phyloP scores from a whole-genome alignment of 2,113 vertebrate species.

The Ameiurus melas region DNA sequence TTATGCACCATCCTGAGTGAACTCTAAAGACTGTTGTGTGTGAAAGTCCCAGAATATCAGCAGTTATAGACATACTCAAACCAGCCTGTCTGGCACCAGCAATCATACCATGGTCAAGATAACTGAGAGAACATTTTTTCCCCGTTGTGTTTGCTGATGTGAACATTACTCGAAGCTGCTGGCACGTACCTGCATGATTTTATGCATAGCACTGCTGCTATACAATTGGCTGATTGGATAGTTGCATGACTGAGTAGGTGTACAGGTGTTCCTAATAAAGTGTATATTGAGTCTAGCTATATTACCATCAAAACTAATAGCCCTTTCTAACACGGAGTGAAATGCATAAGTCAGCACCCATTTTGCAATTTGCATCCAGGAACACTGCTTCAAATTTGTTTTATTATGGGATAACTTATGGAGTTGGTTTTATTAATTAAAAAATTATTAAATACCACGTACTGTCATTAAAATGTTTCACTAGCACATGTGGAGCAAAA shows the following conservation, averaged over 20 bases:
- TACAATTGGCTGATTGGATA: no score
- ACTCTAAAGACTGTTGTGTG: neutral
- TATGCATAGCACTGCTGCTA: no score
- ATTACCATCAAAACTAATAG: neutral
- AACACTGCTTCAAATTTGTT: neutral
- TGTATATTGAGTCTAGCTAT: neutral
- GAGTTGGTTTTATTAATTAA: neutral
- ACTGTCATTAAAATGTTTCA: neutral
- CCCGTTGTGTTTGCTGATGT: no score
- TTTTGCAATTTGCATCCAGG: neutral
- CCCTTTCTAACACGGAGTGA: neutral
- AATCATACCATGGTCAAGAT: no score
- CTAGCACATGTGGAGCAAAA: slow-evolving; percentile 24
- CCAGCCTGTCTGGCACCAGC: neutral
- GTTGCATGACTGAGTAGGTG: no score
- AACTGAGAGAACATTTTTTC: no score
- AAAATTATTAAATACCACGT: neutral
- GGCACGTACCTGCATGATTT: no score
- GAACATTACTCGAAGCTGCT: no score
- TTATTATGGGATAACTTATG: neutral
- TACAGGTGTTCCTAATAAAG: no score
- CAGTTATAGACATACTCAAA: neutral
- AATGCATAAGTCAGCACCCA: neutral
- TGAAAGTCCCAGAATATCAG: neutral
- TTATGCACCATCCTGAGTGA: no score